Evolutionary conservation across 92 coral and sea anemone species (phyloP).

Genomic region (Umimayanthus kanabou): DNA sequence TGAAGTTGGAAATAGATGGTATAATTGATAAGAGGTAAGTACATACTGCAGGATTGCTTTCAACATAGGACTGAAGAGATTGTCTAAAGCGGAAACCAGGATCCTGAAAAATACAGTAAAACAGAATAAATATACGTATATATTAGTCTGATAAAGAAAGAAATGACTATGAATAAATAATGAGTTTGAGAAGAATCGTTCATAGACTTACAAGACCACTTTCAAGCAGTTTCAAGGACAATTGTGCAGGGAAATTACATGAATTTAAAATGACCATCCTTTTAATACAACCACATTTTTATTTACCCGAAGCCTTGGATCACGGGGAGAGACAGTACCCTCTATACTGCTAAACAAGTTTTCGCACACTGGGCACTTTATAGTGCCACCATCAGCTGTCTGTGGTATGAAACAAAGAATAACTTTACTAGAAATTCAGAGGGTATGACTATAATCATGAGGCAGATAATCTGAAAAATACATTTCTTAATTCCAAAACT

Average conservation of each 20-base stretch:
- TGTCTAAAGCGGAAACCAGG: too few species aligned
- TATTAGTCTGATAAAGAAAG: too few species aligned
- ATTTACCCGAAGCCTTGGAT: conserved; percentile 7
- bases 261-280: not conserved
- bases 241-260: not conserved
- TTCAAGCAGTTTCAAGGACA: not conserved
- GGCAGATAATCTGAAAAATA: not conserved
- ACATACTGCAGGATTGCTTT: too few species aligned
- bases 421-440: conserved; percentile 12
- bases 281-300: not conserved
- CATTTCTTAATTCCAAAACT: not conserved
- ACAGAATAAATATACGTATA: too few species aligned
- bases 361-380: conserved; percentile 5
- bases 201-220: not conserved
- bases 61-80: too few species aligned
- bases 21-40: too few species aligned
- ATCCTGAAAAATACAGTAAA: too few species aligned
- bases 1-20: too few species aligned
- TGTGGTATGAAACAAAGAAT: not conserved
- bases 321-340: not conserved
- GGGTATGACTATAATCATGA: not conserved
- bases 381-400: conserved; percentile 26
- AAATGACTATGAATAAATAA: too few species aligned
- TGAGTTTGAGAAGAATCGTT: not conserved
- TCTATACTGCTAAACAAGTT: not conserved